Conservation (phyloP, 2,113 vertebrate species). For the Psammodynastes pulverulentus region DNA sequence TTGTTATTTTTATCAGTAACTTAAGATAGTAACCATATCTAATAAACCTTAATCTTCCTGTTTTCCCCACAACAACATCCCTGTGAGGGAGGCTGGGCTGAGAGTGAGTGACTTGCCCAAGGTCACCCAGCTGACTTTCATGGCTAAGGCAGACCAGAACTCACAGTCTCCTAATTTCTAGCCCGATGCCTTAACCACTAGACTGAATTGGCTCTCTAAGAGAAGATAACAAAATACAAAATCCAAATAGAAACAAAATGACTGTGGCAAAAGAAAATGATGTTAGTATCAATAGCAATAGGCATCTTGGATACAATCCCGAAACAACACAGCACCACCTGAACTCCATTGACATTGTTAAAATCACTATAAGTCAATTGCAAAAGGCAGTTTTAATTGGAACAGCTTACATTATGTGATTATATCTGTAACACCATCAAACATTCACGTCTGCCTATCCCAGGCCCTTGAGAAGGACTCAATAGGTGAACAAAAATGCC, state of each 20-base stretch:
- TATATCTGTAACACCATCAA: not conserved
- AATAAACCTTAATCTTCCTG: not conserved
- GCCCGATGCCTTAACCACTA: not conserved
- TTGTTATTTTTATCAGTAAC: not conserved
- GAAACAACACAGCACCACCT: not conserved
- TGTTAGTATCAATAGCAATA: not conserved
- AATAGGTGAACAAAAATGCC: not conserved
- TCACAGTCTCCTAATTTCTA: not conserved
- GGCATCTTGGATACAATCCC: not conserved
- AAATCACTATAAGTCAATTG: not conserved
- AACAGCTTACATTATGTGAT: not conserved
- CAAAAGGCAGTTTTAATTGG: not conserved
- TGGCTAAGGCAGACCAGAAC: not conserved
- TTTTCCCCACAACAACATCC: not conserved
- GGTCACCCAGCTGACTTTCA: no score
- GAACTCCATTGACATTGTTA: not conserved
- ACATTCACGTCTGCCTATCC: not conserved
- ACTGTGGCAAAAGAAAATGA: not conserved
- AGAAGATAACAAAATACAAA: not conserved
- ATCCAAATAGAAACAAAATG: not conserved
- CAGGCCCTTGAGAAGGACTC: no score
- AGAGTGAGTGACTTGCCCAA: not conserved
- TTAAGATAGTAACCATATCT: not conserved
- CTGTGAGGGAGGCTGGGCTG: not conserved
- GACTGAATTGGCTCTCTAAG: not conserved